Conservation (phyloP, 1,140 invertebrate species). For the Drosophila insularis region DNA sequence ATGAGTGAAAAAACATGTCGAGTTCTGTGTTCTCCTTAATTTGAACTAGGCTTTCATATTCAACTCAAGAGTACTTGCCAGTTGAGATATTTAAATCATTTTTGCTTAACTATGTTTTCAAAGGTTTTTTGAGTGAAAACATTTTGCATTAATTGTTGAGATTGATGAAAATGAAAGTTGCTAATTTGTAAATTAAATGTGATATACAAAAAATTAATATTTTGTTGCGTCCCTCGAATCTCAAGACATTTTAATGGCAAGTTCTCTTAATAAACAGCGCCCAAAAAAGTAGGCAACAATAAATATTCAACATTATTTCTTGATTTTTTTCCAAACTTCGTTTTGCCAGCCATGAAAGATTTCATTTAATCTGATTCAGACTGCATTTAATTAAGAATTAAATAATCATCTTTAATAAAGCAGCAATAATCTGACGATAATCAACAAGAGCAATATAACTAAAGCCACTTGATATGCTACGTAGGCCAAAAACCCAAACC, state of each 20-base stretch:
- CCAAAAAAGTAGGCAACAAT: too few species aligned
- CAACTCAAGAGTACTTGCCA: not conserved
- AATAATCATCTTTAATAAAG: constrained; percentile 24
- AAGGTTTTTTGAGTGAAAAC: not conserved
- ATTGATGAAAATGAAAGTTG: not conserved
- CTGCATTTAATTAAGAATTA: constrained; percentile 36
- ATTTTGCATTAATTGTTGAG: not conserved
- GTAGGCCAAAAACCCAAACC: constrained; percentile 26
- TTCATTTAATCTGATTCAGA: not conserved
- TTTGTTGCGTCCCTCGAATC: too few species aligned
- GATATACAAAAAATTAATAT: too few species aligned
- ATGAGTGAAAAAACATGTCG: not conserved
- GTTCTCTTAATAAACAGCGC: too few species aligned
- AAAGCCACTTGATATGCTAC: constrained; percentile 23
- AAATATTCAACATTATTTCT: too few species aligned
- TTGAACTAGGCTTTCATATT: not conserved
- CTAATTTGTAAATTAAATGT: not conserved
- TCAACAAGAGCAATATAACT: constrained; percentile 23
- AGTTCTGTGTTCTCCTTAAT: not conserved
- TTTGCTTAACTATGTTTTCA: too few species aligned
- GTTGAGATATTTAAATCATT: not conserved
- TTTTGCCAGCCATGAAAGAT: not conserved
- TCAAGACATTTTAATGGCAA: too few species aligned
- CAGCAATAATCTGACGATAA: constrained; percentile 27
- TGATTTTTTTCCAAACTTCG: not conserved